Base-by-base conservation (phyloP, 2,888 invertebrate species). In the Gortyna flavago region DNA sequence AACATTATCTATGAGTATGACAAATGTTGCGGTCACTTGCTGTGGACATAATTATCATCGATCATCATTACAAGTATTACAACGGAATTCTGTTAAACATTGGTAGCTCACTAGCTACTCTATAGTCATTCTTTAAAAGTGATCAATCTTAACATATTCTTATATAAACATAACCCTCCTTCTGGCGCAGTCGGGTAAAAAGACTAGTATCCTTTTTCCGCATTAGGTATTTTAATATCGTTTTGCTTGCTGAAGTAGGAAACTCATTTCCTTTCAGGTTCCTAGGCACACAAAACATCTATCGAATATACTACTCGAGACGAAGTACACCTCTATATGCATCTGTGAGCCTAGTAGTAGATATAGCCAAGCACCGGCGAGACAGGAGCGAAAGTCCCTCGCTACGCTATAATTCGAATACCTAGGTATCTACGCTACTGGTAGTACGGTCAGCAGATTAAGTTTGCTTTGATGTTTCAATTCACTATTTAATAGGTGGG, bases 361-460 rank as follows among this genome's bases (percentile, higher is more conserved):
- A 41, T 82, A 80, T 81, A 79, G 57, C 38, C 72, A 78, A 57
- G 72, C 66, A 87, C 85, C 82, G 90, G 86, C 89, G 88, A 85
- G 87, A 89, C 86, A 88, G 85, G 79, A 89, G 90, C 86, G 91
- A 92, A 91, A 91, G 89, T 91, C 88, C 87, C 91, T 87, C 86
- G 83, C 82, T 88, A 85, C 88, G 88, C 88, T 88, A 86, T 88
- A 88, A 90, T 88, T 87, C 88, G 79, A 84, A 87, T 89, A 87
- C 87, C 85, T 86, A 88, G n/a, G n/a, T n/a, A n/a, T 82, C 85
- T 85, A 86, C 79, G 83, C 80, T 72, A 76, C 75, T 72, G 70
- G 67, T 62, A 35, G 85, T 85, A 87, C 77, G 66, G 85, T 71
- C 69, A 75, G 84, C 77, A 87, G 72, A 87, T 79, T 67, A 81